Evolutionary conservation across 2,797 vertebrate genomes (phyloP).

Genomic region (Gymnothorax javanicus): DNA sequence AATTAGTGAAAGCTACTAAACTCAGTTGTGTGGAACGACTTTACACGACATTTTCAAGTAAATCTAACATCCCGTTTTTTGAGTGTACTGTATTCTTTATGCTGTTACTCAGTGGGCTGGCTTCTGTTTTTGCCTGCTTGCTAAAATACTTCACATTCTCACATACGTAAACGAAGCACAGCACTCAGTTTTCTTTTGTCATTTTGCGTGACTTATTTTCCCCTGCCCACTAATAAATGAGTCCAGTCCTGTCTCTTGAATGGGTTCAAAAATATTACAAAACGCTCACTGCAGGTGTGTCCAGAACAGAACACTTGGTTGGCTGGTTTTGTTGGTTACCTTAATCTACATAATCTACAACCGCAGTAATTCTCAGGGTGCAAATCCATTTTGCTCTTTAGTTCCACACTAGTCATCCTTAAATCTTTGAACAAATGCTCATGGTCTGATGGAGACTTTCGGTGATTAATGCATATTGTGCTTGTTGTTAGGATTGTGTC

Average conservation of each 20-base stretch:
- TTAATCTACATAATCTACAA: not conserved
- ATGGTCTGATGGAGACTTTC: not conserved
- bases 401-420: too few relatives aligned
- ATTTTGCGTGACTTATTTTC: not conserved
- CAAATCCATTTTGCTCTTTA: not conserved
- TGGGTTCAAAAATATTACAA: too few relatives aligned
- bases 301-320: not conserved
- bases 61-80: too few relatives aligned
- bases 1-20: too few relatives aligned
- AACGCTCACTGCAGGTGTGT: not conserved
- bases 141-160: not conserved
- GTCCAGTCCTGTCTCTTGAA: not conserved
- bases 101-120: not conserved
- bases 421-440: not conserved
- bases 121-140: not conserved
- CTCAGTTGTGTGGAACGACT: too few relatives aligned
- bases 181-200: not conserved
- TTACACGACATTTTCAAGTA: too few relatives aligned
- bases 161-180: not conserved
- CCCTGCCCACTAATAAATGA: not conserved
- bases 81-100: not conserved
- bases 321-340: not conserved
- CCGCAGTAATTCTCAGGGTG: not conserved
- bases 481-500: not conserved
- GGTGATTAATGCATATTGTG: not conserved